Conservation (phyloP, 2,113 vertebrate species). For the Carassius auratus region DNA sequence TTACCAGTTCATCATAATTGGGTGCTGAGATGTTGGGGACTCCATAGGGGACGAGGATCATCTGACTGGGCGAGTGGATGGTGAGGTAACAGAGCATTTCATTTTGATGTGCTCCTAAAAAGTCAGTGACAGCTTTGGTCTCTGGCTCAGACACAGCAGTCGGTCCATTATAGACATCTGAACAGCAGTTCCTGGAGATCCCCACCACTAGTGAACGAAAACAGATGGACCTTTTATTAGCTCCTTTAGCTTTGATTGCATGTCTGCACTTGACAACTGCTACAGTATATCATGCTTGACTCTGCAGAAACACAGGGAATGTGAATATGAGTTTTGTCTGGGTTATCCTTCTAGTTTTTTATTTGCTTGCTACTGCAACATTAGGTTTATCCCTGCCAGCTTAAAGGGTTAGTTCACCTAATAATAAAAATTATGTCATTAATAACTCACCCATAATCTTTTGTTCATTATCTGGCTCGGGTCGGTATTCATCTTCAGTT, state of each 20-base stretch:
- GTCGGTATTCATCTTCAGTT: too few relatives aligned
- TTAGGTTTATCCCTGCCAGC: neutral
- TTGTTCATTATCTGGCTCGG: too few relatives aligned
- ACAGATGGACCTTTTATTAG: neutral
- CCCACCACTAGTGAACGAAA: conserved; percentile 72
- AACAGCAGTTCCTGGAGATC: conserved; percentile 76
- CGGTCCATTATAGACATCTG: conserved; percentile 73
- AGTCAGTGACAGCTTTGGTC: conserved; percentile 75
- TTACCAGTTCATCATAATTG: conserved; percentile 84
- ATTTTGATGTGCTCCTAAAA: conserved; percentile 68
- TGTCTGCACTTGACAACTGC: neutral
- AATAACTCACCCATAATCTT: too few relatives aligned
- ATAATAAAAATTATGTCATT: too few relatives aligned
- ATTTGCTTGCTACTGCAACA: neutral
- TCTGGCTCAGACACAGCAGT: conserved; percentile 78
- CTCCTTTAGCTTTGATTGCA: neutral
- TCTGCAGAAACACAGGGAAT: neutral
- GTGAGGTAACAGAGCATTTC: conserved; percentile 84
- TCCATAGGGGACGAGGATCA: conserved; percentile 83
- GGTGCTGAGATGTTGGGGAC: conserved; percentile 76
- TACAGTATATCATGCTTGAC: neutral
- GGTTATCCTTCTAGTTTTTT: neutral
- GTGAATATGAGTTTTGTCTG: neutral
- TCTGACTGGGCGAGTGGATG: conserved; percentile 85
- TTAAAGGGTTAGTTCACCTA: neutral